A percentile compares a stretch with the other conserved stretches of the same genome.
Evolutionary conservation across 2,888 invertebrate genomes (phyloP).

Genomic region (Deladenus siricidicola): DNA sequence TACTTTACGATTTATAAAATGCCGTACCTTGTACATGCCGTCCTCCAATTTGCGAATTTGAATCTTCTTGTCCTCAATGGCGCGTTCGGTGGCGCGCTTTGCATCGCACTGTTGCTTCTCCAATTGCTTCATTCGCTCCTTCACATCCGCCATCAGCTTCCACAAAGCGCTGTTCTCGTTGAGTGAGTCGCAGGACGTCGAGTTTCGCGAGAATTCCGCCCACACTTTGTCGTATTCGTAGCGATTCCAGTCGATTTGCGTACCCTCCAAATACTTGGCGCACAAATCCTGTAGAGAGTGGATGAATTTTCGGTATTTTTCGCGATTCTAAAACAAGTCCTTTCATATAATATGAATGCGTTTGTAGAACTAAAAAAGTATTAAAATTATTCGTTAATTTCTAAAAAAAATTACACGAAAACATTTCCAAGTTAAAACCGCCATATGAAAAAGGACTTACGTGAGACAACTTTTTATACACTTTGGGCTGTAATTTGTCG

Average conservation of each 20-base stretch:
- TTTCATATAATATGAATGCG: no score
- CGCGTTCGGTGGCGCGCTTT: not conserved
- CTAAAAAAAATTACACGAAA: no score
- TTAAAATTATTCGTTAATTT: no score
- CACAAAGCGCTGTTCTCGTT: not conserved
- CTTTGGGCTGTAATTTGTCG: no score
- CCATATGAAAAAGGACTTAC: no score
- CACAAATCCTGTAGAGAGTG: constrained; percentile 1
- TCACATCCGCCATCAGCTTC: not conserved
- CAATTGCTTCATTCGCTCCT: not conserved
- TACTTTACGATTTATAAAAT: no score
- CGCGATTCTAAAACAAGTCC: no score
- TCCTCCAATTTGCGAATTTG: not conserved
- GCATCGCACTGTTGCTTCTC: not conserved
- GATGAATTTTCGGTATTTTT: not conserved
- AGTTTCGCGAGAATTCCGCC: not conserved
- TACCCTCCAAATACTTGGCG: not conserved
- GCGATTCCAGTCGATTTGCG: not conserved
- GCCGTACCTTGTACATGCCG: not conserved
- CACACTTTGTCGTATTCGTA: constrained; percentile 1
- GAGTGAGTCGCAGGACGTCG: not conserved
- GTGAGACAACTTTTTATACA: no score
- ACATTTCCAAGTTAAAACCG: no score
- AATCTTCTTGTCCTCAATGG: not conserved
- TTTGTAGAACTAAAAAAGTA: no score